Conservation (phyloP, 1,140 invertebrate genomes). For the Eupeodes corollae region DNA sequence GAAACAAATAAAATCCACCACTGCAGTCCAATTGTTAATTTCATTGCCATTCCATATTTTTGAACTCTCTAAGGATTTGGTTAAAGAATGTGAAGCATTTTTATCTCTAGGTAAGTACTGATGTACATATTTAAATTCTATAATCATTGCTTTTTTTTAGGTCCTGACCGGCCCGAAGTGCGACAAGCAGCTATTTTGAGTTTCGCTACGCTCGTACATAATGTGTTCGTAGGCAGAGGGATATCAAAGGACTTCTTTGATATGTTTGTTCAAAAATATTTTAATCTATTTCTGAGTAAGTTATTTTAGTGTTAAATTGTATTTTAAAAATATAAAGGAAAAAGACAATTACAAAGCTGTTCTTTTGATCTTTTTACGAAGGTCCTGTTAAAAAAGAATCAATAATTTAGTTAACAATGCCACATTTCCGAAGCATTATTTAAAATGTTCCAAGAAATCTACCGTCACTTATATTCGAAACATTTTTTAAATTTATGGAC, state of each 20-base stretch:
- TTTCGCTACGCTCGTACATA: conserved; percentile 56
- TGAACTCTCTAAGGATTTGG: conserved; percentile 42
- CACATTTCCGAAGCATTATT: no score
- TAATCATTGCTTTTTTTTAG: conserved; percentile 4
- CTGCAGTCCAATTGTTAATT: conserved; percentile 43
- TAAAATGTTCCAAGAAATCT: no score
- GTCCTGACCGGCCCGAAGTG: conserved; percentile 42
- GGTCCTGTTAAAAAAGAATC: no score
- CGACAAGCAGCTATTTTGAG: conserved; percentile 54
- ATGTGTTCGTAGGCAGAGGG: conserved; percentile 43
- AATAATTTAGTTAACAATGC: no score
- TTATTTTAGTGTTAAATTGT: conserved; percentile 2
- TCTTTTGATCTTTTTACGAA: no score
- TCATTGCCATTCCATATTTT: conserved; percentile 48
- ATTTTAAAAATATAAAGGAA: no score
- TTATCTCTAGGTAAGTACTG: conserved; percentile 38
- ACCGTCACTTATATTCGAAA: no score
- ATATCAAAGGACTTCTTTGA: conserved; percentile 54
- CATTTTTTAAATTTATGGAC: no score
- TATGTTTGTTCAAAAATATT: conserved; percentile 55
- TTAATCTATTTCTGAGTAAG: conserved; percentile 37
- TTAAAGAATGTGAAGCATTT: conserved; percentile 41
- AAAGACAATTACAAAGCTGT: no score
- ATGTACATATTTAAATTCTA: no score
- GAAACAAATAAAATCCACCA: conserved; percentile 45